Base-by-base conservation (phyloP, 2,888 invertebrate genomes). In the Erannis defoliaria region DNA sequence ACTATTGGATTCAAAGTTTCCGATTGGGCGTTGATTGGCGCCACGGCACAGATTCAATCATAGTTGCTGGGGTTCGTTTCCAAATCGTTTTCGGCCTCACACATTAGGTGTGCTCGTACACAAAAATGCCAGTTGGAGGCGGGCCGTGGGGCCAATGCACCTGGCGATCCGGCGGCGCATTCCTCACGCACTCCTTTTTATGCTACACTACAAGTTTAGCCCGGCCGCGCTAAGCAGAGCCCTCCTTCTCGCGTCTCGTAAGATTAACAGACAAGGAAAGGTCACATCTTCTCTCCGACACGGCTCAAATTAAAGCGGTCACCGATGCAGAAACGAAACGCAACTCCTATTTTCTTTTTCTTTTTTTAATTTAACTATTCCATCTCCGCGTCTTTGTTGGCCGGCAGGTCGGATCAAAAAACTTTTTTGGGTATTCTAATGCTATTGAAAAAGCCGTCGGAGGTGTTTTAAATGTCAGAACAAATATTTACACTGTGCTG, bases 111-210 rank as follows among this genome's bases (percentile, higher is more conserved):
- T 79, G 80, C 76, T 76, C 80, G 78, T 84, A 82, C 82, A 89
- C 87, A 89, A 91, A 90, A 91, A 89, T 88, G 85, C 85, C 81
- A 81, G 85, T 74, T 67, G 82, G 82, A 80, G 89, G 88, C 88
- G 88, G 85, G 82, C 84, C 86, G 76, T 77, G 80, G 80, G 92
- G 92, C 82, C 90, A 86, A 89, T 93, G 92, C 92, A 93, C 92
- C 91, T 92, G 91, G 84, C 86, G 81, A 82, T 81, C 83, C 80
- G 81, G 76, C 84, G 80, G 84, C 88, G 86, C 91, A 91, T 92
- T 91, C 92, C 90, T 86, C 86, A 90, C 89, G 86, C 90, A 91
- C 90, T 89, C 90, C 89, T 90, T 92, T 90, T 90, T 90, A 89
- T 88, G 80, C 84, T 82, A 84, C 84, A 84, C 84, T 84, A 84